Evolutionary conservation across 2,888 invertebrate species (phyloP).

Genomic region (Podotricha telesiphe): DNA sequence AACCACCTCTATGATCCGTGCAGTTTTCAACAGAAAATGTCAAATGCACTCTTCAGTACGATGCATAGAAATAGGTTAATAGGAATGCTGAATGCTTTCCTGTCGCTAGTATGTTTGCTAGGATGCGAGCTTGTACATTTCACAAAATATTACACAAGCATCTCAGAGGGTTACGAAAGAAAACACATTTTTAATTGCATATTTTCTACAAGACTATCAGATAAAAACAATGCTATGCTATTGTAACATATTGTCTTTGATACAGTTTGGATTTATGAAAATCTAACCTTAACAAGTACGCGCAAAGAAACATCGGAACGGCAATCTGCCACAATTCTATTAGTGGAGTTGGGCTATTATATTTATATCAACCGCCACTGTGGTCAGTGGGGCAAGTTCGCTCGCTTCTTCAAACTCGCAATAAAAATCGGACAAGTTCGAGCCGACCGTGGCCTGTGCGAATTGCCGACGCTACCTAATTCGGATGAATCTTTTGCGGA

Average conservation of each 20-base stretch:
- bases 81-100: conserved; percentile 48
- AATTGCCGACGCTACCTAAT: conserved; percentile 50
- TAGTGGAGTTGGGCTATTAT: conserved; percentile 54
- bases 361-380: conserved; percentile 70
- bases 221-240: not conserved
- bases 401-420: conserved; percentile 72
- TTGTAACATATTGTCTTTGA: not conserved
- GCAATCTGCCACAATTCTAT: conserved; percentile 41
- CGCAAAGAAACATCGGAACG: conserved; percentile 28
- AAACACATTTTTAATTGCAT: not conserved
- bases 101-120: conserved; percentile 39
- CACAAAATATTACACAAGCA: conserved; percentile 20
- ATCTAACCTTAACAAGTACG: not conserved
- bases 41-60: conserved; percentile 63
- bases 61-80: conserved; percentile 53
- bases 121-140: conserved; percentile 18
- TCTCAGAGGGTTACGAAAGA: conserved; percentile 10
- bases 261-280: not conserved
- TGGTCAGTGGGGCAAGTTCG: conserved; percentile 81
- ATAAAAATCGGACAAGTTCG: conserved; percentile 80
- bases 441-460: conserved; percentile 67
- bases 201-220: not conserved
- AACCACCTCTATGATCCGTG: conserved; percentile 77
- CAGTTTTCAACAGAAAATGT: conserved; percentile 77
- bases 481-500: conserved; percentile 46